Evolutionary conservation across 2,888 invertebrate species (phyloP), one percentile per base, ranked within the genome.

Genomic region (Ferdinandea cuprea): DNA sequence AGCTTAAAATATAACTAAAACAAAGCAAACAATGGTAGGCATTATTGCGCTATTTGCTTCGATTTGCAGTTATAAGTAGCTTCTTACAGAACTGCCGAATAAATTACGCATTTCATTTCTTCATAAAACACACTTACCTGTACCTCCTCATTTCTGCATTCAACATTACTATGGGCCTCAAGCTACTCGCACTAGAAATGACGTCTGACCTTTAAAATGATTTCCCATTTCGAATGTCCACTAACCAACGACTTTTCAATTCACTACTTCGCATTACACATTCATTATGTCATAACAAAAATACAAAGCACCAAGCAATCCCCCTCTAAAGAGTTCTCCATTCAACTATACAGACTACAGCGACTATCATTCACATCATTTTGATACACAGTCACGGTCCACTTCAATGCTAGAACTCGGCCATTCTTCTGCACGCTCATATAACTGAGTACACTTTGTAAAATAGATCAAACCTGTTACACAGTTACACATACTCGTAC

Each of bases 401-500:
- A 21, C 68, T n/a, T 42, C 13, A 56, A 30, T 48, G 8, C 30
- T 40, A 28, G 46, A n/a, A 28, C 28, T 48, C 42, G 48, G 54
- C 66, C 28, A 13, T 59, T 46, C 32, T 40, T 68, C 37, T 69
- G 74, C 37, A 56, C 50, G 44, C 58, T 59, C 50, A 59, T 80
- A 54, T 56, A 73, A 69, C 50, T n/a, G 37, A 28, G 56, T 56
- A 63, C 30, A 35, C 69, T 35, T 28, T 32, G 35, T 46, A 19
- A 71, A 66, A 61, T 76, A 54, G 65, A 81, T 66, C 81, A 81
- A 76, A 81, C 81, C 76, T 81, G 81, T 81, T 81, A 76, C 81
- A 80, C 80, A 32, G 17, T 11, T 32, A 32, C 54, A 69, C 48
- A 50, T 17, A 11, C 63, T 54, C 68, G 40, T 8, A 32, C 50